phyloP scores from a whole-genome alignment of 2,888 invertebrate genomes.

The Amphipyra berbera region DNA sequence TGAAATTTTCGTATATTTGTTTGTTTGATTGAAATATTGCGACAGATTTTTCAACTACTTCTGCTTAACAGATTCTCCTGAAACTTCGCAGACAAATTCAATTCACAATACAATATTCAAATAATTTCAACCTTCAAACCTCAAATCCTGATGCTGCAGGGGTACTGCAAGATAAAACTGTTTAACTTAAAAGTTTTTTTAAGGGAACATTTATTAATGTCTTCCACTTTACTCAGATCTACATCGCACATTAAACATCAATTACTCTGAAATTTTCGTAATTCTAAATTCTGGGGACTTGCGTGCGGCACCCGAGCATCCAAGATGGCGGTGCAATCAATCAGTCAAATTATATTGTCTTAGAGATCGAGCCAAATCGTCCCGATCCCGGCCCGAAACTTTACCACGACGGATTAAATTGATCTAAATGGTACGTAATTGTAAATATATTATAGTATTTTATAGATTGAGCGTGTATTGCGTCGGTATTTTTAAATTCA shows the following conservation, averaged over 20 bases:
- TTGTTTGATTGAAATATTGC: too few species aligned
- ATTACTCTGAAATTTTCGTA: conserved; percentile 59
- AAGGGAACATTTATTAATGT: conserved; percentile 12
- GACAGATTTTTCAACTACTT: too few species aligned
- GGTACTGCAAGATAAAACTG: too few species aligned
- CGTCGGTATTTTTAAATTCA: conserved; percentile 12
- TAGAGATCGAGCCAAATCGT: conserved; percentile 79
- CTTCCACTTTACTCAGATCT: conserved; percentile 18
- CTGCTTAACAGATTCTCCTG: too few species aligned
- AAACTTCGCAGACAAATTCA: too few species aligned
- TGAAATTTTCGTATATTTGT: too few species aligned
- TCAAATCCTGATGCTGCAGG: too few species aligned
- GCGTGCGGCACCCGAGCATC: conserved; percentile 49
- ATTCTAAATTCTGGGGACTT: conserved; percentile 56
- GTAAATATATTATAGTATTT: conserved; percentile 60
- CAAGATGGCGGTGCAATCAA: conserved; percentile 75
- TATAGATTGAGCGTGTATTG: conserved; percentile 42
- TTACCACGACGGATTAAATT: conserved; percentile 65
- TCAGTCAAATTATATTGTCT: conserved; percentile 89
- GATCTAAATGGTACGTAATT: conserved; percentile 68
- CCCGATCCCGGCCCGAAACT: conserved; percentile 66
- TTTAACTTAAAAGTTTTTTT: too few species aligned
- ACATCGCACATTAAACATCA: conserved; percentile 51
- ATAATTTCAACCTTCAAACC: too few species aligned
- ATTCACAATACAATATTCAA: too few species aligned